Evolutionary conservation across 2,888 invertebrate species (phyloP).

Genomic region (Hemicrepidius hirtus): DNA sequence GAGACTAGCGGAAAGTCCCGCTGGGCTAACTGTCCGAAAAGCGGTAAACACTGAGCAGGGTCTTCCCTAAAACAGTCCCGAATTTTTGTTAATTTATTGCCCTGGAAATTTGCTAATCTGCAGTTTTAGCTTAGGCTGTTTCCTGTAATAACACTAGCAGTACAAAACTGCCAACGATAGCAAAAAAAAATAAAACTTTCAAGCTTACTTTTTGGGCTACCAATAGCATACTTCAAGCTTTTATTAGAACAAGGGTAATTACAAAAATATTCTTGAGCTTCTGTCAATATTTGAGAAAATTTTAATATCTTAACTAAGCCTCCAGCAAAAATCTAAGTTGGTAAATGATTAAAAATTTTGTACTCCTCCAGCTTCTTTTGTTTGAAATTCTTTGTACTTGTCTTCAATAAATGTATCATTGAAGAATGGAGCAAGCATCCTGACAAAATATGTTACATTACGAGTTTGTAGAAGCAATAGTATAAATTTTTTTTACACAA

Average conservation of each 20-base stretch:
- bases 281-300: background rate
- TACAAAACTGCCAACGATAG: background rate
- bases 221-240: background rate
- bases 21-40: constrained; percentile 26
- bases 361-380: no score
- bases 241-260: background rate
- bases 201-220: no score
- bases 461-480: no score
- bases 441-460: no score
- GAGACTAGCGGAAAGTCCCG: constrained; percentile 12
- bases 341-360: no score
- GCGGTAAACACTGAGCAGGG: constrained; percentile 2
- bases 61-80: background rate
- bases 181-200: background rate
- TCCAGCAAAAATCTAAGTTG: no score
- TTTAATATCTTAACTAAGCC: background rate
- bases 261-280: background rate
- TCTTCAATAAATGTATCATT: no score
- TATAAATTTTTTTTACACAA: no score
- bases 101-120: background rate
- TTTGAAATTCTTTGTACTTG: no score
- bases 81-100: background rate
- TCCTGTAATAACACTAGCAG: background rate
- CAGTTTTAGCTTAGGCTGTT: background rate
- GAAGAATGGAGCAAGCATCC: no score